Percentiles rank a stretch among this genome's conserved stretches.
phyloP scores from a whole-genome alignment of 2,888 invertebrate species.

The Nemotelus nigrinus region DNA sequence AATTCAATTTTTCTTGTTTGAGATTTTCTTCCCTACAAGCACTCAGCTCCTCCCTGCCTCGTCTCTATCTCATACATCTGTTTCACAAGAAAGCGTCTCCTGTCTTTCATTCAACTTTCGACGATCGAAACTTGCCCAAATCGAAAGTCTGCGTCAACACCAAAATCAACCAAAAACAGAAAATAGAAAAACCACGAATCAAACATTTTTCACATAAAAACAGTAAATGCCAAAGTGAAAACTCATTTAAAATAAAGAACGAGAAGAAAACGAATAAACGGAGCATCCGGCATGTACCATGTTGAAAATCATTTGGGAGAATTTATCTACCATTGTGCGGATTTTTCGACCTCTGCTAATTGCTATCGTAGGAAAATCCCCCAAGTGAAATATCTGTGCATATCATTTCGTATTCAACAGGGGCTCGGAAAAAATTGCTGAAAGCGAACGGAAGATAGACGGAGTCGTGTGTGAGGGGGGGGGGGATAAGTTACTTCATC shows the following conservation, averaged over 20 bases:
- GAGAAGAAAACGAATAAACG: too few species aligned
- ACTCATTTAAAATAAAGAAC: too few species aligned
- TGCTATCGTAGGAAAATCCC: constrained; percentile 17
- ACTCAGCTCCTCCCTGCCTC: background rate
- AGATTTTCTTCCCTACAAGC: background rate
- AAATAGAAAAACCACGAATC: too few species aligned
- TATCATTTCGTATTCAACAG: background rate
- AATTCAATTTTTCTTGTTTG: constrained; percentile 2
- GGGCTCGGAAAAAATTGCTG: too few species aligned
- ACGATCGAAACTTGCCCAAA: too few species aligned
- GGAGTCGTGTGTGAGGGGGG: background rate
- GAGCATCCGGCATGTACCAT: too few species aligned
- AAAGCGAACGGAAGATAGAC: too few species aligned
- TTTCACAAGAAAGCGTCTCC: too few species aligned
- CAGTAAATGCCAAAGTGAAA: too few species aligned
- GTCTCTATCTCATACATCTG: too few species aligned
- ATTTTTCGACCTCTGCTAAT: constrained; percentile 30
- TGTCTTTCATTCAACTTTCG: too few species aligned
- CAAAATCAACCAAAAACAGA: background rate
- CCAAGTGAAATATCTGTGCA: constrained; percentile 14
- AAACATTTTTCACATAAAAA: too few species aligned
- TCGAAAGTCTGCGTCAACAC: background rate
- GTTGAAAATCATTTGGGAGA: background rate
- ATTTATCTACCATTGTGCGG: constrained; percentile 29
- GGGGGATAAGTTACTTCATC: background rate